Percentiles rank a stretch among this genome's conserved stretches.
These are phyloP conservation scores for chimpanzee (Pan troglodytes) DNA, from an alignment of 2,113 vertebrate genomes.

Conservation along the genomic window NHGRI_mPanTro3-v2.1_pri NC_072421.2:31200001-31200500, in stretches of 20 bases:
- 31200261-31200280: conserved; percentile 9
- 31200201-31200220: conserved; percentile 13
- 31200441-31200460: background rate
- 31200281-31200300: conserved; percentile 38
- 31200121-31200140: conserved; percentile 1
- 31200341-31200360: background rate
- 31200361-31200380: background rate
- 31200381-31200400: background rate
- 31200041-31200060: background rate
- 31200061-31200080: background rate
- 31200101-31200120: background rate
- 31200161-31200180: background rate
- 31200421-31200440: background rate
- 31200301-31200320: background rate
- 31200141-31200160: background rate
- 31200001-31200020: background rate
- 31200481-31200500: background rate
- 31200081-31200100: background rate
- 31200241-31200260: conserved; percentile 51
- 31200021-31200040: background rate
- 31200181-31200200: background rate
- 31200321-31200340: background rate
- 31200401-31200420: background rate
- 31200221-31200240: conserved; percentile 49
- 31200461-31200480: background rate